A percentile compares a stretch with the other conserved stretches of the same genome.
Evolutionary conservation across 2,113 vertebrate species (phyloP).

Genomic region (Odontesthes bonariensis): DNA sequence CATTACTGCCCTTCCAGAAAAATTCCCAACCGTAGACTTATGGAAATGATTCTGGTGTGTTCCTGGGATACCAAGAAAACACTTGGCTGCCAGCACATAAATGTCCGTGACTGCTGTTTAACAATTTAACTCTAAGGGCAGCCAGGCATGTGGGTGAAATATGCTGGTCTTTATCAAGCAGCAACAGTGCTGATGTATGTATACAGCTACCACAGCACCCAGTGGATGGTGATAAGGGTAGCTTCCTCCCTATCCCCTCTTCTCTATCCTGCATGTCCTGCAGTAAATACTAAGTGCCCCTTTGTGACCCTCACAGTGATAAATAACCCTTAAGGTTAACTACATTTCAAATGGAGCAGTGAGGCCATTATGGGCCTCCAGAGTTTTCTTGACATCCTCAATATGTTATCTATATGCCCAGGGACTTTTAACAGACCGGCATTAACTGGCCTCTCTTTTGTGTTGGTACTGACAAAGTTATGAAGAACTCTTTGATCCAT

Average conservation of each 20-base stretch:
- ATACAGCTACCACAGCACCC: constrained; percentile 25
- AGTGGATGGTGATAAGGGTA: constrained; percentile 44
- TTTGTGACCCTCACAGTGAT: constrained; percentile 78
- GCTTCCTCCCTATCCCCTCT: constrained; percentile 55
- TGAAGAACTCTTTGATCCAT: constrained; percentile 11
- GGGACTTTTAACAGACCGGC: constrained; percentile 53
- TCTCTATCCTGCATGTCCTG: constrained; percentile 72
- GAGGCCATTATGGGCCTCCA: constrained; percentile 78
- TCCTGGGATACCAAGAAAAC: constrained; percentile 53
- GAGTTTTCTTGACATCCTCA: constrained; percentile 81
- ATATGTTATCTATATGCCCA: constrained; percentile 77
- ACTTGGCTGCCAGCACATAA: constrained; percentile 26
- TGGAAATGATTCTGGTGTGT: constrained; percentile 55
- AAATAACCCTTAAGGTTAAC: constrained; percentile 84
- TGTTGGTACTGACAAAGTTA: constrained; percentile 44
- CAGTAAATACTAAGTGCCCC: constrained; percentile 80
- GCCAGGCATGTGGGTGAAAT: constrained; percentile 20
- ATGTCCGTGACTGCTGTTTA: constrained; percentile 29
- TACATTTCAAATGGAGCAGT: constrained; percentile 82
- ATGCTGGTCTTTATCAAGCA: constrained; percentile 32
- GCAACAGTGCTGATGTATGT: constrained; percentile 48
- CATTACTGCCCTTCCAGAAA: constrained; percentile 49
- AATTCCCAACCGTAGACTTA: constrained; percentile 49
- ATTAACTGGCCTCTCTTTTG: constrained; percentile 53
- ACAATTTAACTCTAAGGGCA: constrained; percentile 21